phyloP scores from a whole-genome alignment of 2,113 vertebrate genomes.

The Marmota flaviventris region DNA sequence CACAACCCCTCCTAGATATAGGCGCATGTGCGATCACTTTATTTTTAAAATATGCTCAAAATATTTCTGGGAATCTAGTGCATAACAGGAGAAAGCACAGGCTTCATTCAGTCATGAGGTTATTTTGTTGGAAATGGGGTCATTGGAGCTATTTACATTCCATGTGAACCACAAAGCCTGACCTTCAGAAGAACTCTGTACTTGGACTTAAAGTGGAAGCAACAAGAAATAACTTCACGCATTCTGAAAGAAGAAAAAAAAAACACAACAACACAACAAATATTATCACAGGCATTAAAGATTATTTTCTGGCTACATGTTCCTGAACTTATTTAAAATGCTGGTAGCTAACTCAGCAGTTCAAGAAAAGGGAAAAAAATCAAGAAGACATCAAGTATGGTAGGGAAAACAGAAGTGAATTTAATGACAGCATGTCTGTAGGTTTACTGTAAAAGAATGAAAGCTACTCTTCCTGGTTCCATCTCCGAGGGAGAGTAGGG shows the following conservation, averaged over 20 bases:
- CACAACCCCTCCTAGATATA: not conserved
- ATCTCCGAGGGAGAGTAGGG: not conserved
- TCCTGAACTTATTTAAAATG: not conserved
- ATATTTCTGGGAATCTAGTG: not conserved
- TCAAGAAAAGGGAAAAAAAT: not conserved
- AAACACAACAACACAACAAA: not conserved
- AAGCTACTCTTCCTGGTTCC: not conserved
- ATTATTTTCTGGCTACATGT: not conserved
- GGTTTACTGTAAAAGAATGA: not conserved
- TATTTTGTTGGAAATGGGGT: conserved; percentile 24
- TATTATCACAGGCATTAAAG: conserved; percentile 49
- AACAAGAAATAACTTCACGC: not conserved
- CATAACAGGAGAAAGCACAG: not conserved
- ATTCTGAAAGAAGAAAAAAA: not conserved
- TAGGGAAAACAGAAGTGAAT: not conserved
- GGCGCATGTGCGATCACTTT: not conserved
- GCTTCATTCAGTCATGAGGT: conserved; percentile 13
- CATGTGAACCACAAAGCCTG: conserved; percentile 19
- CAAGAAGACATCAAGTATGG: not conserved
- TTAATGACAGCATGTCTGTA: not conserved
- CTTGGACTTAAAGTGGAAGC: conserved; percentile 8
- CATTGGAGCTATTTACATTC: conserved; percentile 41
- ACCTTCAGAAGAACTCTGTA: conserved; percentile 17
- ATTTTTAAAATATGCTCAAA: not conserved
- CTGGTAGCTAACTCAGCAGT: not conserved